Conservation (phyloP, 37 sponge, comb jelly and placozoan species). For the Spongia lamella region DNA sequence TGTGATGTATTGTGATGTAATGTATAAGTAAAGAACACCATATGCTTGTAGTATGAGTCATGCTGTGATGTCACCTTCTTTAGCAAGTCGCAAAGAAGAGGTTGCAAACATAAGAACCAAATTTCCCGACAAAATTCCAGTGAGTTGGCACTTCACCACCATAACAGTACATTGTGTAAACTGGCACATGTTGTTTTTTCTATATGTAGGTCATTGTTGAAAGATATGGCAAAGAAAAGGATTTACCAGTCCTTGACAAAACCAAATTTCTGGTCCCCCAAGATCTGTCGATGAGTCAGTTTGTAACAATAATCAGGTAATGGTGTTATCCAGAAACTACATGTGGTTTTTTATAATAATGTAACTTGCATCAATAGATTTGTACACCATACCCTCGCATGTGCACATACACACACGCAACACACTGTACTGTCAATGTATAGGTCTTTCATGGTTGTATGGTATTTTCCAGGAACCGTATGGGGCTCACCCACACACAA, state of each 20-base stretch:
- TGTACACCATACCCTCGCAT: no score
- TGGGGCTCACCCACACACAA: conserved; percentile 89
- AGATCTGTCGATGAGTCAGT: conserved; percentile 87
- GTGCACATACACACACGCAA: neutral
- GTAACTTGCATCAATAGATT: neutral
- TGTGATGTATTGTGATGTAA: no score
- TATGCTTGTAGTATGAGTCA: no score
- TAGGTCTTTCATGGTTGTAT: neutral
- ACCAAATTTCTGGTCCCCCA: conserved; percentile 91
- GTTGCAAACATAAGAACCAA: conserved; percentile 94
- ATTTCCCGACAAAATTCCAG: conserved; percentile 97
- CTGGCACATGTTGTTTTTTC: neutral
- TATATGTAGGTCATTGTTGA: conserved; percentile 89
- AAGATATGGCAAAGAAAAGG: conserved; percentile 92
- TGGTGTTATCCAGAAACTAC: neutral
- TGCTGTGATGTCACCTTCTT: neutral
- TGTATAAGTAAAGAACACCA: no score
- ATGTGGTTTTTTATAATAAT: neutral
- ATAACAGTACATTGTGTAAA: neutral
- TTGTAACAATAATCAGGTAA: conserved; percentile 86
- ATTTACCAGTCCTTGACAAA: conserved; percentile 87
- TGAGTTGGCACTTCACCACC: conserved; percentile 36
- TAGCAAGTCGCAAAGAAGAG: conserved; percentile 94
- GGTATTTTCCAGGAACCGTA: conserved; percentile 76
- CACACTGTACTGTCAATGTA: neutral